Percentiles rank a stretch among this genome's conserved stretches.
These are phyloP conservation scores for Mastomys coucha DNA, from an alignment of 2,113 vertebrate genomes.

Conservation along the genomic window DNA sequence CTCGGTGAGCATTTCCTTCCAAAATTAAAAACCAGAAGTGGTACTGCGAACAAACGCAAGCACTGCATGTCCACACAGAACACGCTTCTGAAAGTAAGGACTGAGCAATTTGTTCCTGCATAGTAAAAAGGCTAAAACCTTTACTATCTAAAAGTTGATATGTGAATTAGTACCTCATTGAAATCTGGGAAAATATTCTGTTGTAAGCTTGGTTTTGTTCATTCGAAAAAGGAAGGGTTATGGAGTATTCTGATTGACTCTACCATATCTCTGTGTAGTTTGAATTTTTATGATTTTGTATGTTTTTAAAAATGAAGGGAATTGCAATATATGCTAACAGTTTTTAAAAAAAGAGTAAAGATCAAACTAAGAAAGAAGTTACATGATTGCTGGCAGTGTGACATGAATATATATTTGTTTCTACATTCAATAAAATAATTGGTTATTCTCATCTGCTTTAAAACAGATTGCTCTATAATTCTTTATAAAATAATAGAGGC, in stretches of 20 bases:
- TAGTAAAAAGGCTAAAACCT: conserved; percentile 77
- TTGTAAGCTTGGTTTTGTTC: conserved; percentile 35
- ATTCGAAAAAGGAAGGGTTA: not conserved
- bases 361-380: conserved; percentile 34
- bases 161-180: conserved; percentile 73
- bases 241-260: conserved; percentile 10
- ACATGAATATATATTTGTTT: conserved; percentile 40
- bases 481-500: conserved; percentile 42
- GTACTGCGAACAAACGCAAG: conserved; percentile 74
- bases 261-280: not conserved
- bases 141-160: conserved; percentile 80
- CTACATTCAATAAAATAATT: conserved; percentile 40
- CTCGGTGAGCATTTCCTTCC: conserved; percentile 68
- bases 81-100: conserved; percentile 78
- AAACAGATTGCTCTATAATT: not conserved
- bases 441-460: conserved; percentile 31
- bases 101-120: conserved; percentile 79
- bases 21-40: conserved; percentile 79
- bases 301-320: conserved; percentile 46
- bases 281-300: conserved; percentile 48
- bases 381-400: not conserved
- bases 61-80: conserved; percentile 81
- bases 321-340: not conserved
- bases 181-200: conserved; percentile 75
- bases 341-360: not conserved